Evolutionary conservation across 1,140 invertebrate genomes (phyloP).

Genomic region (Drosophila arawakana): DNA sequence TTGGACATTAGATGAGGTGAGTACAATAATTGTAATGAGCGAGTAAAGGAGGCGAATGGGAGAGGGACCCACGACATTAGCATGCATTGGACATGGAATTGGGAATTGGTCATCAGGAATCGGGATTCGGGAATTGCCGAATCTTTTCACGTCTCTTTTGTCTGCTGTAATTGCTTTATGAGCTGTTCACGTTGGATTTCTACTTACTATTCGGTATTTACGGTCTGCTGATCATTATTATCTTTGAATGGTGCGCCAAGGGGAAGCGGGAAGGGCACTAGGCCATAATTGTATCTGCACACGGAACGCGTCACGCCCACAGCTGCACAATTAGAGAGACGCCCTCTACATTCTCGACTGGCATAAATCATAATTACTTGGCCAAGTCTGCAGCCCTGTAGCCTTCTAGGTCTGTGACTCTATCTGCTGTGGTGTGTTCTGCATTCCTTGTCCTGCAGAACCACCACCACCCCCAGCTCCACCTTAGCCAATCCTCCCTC

Average conservation of each 20-base stretch:
- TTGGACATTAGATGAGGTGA: no score
- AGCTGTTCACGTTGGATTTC: constrained; percentile 65
- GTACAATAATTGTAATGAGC: no score
- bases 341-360: constrained; percentile 64
- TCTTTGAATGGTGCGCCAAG: background rate
- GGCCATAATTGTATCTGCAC: constrained; percentile 68
- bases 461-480: background rate
- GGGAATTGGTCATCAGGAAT: background rate
- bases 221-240: constrained; percentile 48
- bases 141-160: constrained; percentile 17
- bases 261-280: background rate
- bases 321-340: constrained; percentile 71
- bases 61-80: constrained; percentile 45
- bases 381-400: constrained; percentile 20
- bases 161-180: constrained; percentile 71
- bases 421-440: background rate
- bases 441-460: background rate
- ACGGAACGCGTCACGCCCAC: constrained; percentile 29
- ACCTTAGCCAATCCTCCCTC: no score
- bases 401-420: background rate
- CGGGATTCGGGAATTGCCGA: no score
- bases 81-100: constrained; percentile 54
- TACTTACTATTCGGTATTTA: constrained; percentile 55
- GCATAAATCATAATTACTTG: constrained; percentile 80
- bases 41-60: no score